Evolutionary conservation across 2,888 invertebrate genomes (phyloP), one percentile per base, ranked within the genome.

Genomic region (Torymus auratus): DNA sequence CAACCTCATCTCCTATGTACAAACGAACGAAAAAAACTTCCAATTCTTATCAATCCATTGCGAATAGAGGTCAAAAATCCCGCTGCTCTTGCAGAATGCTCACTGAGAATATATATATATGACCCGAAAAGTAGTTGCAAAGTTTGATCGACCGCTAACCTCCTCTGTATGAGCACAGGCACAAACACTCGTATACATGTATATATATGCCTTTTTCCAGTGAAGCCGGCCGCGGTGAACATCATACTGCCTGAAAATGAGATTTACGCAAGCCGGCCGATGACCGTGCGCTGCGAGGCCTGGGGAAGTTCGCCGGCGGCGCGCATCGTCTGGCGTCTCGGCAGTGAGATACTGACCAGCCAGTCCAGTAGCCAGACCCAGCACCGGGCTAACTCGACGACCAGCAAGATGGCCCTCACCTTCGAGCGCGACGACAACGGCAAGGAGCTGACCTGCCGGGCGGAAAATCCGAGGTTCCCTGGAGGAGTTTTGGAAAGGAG

Each of bases 381-480:
- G 88, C 81, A 89, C 87, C 62, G 41, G 41, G 7, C 41, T 41
- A 93, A 95, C 86, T 93, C 94, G 71, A 96, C 96, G 10, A 94
- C 91, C 83, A 91, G 91, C 83, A 94, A 95, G 76, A 91, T 97
- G 80, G 94, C 95, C 2, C 93, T 96, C 91, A 94, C 94, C 82
- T 94, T 96, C 67, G 93, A 94, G 83, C 93, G 95, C 81, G 95
- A 95, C 85, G 96, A 97, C 91, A 96, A 96, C 88, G 96, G 96
- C 65, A 94, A 95, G 84, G 95, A 95, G 90, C 93, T 97, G 83
- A 94, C 95, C 78, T 97, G 97, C 89, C 93, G 96, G 81, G 96
- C 96, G 79, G 95, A 96, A 90, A 97, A 97, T 92, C 96, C 96
- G 0, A 95, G 96, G 93, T 96, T 97, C 91, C 95, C 96, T 61